Conservation (phyloP, 2,797 vertebrate species). For the Dermochelys coriacea region DNA sequence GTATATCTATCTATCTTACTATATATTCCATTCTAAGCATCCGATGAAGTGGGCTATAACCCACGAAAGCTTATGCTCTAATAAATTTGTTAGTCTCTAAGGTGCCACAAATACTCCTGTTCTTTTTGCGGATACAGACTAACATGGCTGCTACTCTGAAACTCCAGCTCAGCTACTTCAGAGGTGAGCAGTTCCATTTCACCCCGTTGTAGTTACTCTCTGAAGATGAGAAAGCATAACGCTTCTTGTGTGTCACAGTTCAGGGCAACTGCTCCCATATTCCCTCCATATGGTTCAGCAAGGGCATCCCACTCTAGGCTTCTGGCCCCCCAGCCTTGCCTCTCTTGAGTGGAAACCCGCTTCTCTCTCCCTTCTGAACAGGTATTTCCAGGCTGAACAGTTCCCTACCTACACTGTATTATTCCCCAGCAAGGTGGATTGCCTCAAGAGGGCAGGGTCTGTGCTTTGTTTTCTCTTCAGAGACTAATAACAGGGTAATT, state of each 20-base stretch:
- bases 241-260: neutral
- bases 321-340: neutral
- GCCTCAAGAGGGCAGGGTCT: neutral
- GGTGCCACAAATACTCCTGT: no score
- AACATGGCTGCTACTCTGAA: no score
- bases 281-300: neutral
- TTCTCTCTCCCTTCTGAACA: neutral
- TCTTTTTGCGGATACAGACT: no score
- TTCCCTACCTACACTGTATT: neutral
- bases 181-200: neutral
- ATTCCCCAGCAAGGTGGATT: neutral
- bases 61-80: no score
- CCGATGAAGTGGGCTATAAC: no score
- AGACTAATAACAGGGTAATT: neutral
- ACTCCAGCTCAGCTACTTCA: conserved; percentile 25
- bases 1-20: no score
- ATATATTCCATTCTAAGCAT: no score
- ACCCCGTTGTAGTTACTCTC: neutral
- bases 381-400: neutral
- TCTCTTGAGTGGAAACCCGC: neutral
- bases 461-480: neutral
- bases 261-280: neutral
- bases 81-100: no score
- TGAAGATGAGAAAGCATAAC: neutral
- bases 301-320: neutral